Conservation (phyloP, 2,888 invertebrate species). For the Periphyllus acericola region DNA sequence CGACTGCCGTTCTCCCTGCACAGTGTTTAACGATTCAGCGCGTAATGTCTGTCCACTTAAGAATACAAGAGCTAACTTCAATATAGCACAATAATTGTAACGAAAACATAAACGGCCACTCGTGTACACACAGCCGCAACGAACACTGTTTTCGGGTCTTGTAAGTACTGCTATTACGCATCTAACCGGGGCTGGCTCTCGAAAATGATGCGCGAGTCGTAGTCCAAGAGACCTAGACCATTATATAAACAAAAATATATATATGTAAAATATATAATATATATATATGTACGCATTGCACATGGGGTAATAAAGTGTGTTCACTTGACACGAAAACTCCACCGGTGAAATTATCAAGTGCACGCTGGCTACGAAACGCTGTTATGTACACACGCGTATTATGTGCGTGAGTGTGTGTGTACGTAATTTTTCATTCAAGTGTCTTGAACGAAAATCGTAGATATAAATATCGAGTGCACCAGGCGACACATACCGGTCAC, state of each 20-base stretch:
- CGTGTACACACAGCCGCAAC: not conserved
- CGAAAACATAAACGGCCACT: slow-evolving; percentile 1
- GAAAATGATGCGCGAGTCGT: slow-evolving; percentile 6
- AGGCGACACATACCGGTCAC: slow-evolving; percentile 3
- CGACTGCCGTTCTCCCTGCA: not conserved
- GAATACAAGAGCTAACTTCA: not conserved
- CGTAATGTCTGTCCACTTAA: not conserved
- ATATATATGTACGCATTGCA: no score
- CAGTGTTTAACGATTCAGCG: slow-evolving; percentile 15
- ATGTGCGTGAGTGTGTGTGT: not conserved
- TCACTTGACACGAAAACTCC: slow-evolving; percentile 29
- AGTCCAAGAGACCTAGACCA: not conserved
- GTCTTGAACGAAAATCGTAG: not conserved
- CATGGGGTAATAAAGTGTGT: slow-evolving; percentile 2
- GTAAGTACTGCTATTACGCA: not conserved
- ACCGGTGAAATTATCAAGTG: slow-evolving; percentile 16
- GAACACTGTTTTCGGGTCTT: not conserved
- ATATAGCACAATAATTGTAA: not conserved
- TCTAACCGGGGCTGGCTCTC: not conserved
- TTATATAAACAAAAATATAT: no score
- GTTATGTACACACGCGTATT: not conserved
- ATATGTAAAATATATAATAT: no score
- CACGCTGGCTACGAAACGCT: not conserved
- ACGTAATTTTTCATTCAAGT: slow-evolving; percentile 17
- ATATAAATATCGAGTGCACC: not conserved